These are phyloP conservation scores for Sceliomorpha sp. DNA, from an alignment of 2,888 invertebrate genomes.

Conservation along the genomic window DNA sequence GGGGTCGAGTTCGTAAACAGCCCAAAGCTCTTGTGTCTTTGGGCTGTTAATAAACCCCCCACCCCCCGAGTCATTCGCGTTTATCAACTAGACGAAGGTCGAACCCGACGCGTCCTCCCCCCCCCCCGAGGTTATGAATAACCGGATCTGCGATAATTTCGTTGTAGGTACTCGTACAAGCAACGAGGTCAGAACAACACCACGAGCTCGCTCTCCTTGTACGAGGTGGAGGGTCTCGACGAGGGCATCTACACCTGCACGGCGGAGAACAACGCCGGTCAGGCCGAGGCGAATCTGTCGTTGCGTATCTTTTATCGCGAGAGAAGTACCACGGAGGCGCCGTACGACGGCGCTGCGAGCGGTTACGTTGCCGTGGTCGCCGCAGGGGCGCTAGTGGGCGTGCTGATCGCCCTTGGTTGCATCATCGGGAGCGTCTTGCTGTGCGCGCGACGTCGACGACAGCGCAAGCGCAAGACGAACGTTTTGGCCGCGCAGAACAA, in stretches of 20 bases:
- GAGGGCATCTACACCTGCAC: slow-evolving; percentile 93
- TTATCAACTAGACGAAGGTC: too few species aligned
- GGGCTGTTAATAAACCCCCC: too few species aligned
- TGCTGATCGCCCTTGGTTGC: slow-evolving; percentile 70
- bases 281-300: slow-evolving; percentile 89
- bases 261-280: slow-evolving; percentile 92
- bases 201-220: slow-evolving; percentile 67
- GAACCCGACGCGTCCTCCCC: too few species aligned
- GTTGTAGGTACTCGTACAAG: slow-evolving; percentile 71
- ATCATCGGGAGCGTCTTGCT: slow-evolving; percentile 71
- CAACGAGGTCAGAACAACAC: slow-evolving; percentile 69
- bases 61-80: too few species aligned
- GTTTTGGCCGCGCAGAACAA: slow-evolving; percentile 68
- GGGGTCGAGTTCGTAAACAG: too few species aligned
- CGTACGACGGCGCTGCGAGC: slow-evolving; percentile 66
- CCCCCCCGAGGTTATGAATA: too few species aligned
- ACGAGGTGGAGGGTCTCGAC: slow-evolving; percentile 80
- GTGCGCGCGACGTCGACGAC: slow-evolving; percentile 68
- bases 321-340: slow-evolving; percentile 69
- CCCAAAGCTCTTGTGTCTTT: too few species aligned
- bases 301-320: slow-evolving; percentile 85
- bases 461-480: slow-evolving; percentile 71
- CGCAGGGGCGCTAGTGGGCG: slow-evolving; percentile 73
- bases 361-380: slow-evolving; percentile 73
- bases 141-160: too few species aligned